These are phyloP conservation scores for Opisthocomus hoazin DNA, from an alignment of 2,113 vertebrate species.

Conservation along the genomic window DNA sequence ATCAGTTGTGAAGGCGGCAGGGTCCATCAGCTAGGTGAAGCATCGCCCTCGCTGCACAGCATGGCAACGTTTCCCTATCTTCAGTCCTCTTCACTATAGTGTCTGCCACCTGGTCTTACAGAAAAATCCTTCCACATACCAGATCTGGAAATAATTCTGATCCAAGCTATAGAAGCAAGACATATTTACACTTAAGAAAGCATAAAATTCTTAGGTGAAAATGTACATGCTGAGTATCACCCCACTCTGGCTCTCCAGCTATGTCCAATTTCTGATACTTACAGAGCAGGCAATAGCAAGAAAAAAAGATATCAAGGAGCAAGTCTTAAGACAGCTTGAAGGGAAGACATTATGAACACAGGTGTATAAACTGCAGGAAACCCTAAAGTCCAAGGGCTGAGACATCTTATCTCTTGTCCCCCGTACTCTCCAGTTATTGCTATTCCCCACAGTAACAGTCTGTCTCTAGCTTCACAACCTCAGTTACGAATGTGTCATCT, in stretches of 20 bases:
- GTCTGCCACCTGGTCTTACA: neutral
- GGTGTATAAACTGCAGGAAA: neutral
- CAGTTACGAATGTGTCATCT: neutral
- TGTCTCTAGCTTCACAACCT: neutral
- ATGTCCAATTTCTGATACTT: neutral
- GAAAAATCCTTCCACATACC: neutral
- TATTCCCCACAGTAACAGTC: neutral
- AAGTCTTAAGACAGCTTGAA: neutral
- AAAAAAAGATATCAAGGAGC: neutral
- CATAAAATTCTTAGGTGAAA: neutral
- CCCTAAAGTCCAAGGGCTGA: neutral
- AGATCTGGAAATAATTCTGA: neutral
- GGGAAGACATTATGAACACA: neutral
- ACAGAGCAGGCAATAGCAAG: neutral
- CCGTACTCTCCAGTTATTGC: neutral
- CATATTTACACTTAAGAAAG: neutral
- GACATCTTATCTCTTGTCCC: neutral
- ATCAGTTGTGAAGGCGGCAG: neutral
- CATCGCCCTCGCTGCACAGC: neutral
- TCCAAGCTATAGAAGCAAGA: neutral
- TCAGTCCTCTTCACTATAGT: neutral
- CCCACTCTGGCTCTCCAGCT: neutral
- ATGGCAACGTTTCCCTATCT: neutral
- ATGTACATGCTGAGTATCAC: neutral
- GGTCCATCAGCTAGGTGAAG: accelerated